Conservation (phyloP, 2,888 invertebrate genomes). For the Chymomyza fuscimana region DNA sequence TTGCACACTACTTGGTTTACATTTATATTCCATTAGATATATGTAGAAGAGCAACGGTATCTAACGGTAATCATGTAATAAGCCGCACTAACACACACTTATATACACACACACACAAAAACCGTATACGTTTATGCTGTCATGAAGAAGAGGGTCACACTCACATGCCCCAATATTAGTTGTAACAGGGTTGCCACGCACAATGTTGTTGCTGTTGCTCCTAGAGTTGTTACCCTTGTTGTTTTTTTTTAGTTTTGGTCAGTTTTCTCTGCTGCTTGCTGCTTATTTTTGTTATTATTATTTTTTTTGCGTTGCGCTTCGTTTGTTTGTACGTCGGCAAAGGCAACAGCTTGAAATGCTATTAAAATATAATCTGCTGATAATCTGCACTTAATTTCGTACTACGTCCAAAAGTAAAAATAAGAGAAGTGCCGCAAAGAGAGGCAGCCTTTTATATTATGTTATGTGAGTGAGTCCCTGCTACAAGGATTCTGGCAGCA, state of each 20-base stretch:
- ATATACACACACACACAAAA: constrained; percentile 19
- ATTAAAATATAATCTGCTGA: constrained; percentile 76
- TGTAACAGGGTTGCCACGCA: constrained; percentile 19
- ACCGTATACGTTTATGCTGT: not conserved
- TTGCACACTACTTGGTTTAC: not conserved
- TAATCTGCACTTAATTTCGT: constrained; percentile 74
- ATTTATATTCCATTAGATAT: not conserved
- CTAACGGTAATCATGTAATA: constrained; percentile 54
- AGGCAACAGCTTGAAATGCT: constrained; percentile 75
- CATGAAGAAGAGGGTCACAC: not conserved
- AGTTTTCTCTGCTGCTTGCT: not conserved
- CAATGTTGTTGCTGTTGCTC: constrained; percentile 36
- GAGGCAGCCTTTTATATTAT: not conserved
- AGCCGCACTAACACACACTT: constrained; percentile 51
- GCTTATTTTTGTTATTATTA: constrained; percentile 5
- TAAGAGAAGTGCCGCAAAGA: not conserved
- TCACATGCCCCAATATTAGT: constrained; percentile 6
- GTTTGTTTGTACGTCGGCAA: constrained; percentile 38
- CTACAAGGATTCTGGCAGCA: constrained; percentile 23
- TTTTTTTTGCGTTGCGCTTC: constrained; percentile 11
- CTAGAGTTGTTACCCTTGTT: not conserved
- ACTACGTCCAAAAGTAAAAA: constrained; percentile 46
- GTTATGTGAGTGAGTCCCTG: constrained; percentile 29
- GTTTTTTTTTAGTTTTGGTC: constrained; percentile 19
- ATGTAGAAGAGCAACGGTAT: not conserved